phyloP scores from a whole-genome alignment of 2,888 invertebrate genomes.

The Macrosiphum euphorbiae region DNA sequence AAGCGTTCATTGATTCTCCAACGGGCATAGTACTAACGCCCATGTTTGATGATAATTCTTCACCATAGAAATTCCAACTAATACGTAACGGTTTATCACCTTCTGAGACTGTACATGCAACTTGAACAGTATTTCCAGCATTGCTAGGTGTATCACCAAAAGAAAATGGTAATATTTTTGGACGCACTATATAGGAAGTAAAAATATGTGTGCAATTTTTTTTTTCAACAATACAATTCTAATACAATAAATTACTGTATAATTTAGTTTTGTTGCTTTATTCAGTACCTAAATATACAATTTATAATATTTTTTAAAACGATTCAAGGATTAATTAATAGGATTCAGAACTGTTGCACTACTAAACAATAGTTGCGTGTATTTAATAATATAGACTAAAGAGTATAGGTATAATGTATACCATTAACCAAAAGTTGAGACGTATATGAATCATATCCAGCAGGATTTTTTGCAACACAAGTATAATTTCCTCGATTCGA shows the following conservation, averaged over 20 bases:
- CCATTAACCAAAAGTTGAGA: slow-evolving; percentile 81
- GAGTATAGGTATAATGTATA: slow-evolving; percentile 68
- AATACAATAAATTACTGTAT: not conserved
- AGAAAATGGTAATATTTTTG: slow-evolving; percentile 70
- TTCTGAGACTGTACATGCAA: slow-evolving; percentile 69
- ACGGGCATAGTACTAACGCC: slow-evolving; percentile 67
- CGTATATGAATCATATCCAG: slow-evolving; percentile 78
- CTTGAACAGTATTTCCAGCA: slow-evolving; percentile 69
- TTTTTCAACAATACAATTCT: not conserved
- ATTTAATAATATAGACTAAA: not conserved
- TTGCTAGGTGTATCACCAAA: slow-evolving; percentile 70
- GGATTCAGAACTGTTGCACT: slow-evolving; percentile 25
- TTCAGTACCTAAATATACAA: not conserved
- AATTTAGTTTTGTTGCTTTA: not conserved
- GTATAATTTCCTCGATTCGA: slow-evolving; percentile 83
- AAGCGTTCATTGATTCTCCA: slow-evolving; percentile 77
- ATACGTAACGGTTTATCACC: slow-evolving; percentile 72
- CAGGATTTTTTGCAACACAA: slow-evolving; percentile 79
- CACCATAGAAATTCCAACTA: slow-evolving; percentile 75
- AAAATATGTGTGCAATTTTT: slow-evolving; percentile 27
- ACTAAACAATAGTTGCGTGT: not conserved
- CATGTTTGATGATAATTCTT: slow-evolving; percentile 68
- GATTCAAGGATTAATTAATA: slow-evolving; percentile 23
- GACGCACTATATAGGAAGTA: slow-evolving; percentile 69
- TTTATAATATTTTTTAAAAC: not conserved